phyloP scores from a whole-genome alignment of 2,888 invertebrate genomes.

The Pachliopta kotzebuea region DNA sequence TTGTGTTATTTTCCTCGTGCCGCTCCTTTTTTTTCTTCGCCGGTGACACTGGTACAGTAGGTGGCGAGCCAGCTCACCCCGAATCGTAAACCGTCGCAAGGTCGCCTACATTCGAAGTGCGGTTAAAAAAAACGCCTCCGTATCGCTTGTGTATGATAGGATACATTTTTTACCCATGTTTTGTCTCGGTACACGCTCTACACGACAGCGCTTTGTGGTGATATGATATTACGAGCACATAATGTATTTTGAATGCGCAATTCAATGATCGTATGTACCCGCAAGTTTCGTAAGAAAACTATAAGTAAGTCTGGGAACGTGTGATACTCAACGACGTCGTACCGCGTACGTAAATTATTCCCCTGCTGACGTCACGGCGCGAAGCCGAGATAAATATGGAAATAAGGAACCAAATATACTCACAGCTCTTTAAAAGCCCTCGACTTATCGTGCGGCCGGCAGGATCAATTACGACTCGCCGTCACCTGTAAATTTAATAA shows the following conservation, averaged over 20 bases:
- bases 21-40: conserved; percentile 11
- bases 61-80: conserved; percentile 57
- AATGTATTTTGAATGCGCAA: conserved; percentile 2
- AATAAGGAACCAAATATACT: conserved; percentile 42
- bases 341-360: too few relatives aligned
- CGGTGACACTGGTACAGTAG: conserved; percentile 11
- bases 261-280: not conserved
- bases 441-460: conserved; percentile 53
- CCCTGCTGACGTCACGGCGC: conserved; percentile 6
- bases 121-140: conserved; percentile 43
- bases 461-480: conserved; percentile 59
- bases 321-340: too few relatives aligned
- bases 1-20: conserved; percentile 10
- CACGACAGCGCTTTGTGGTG: not conserved
- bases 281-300: not conserved
- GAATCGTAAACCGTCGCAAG: conserved; percentile 63
- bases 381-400: conserved; percentile 12
- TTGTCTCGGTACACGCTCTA: conserved; percentile 9
- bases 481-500: conserved; percentile 57
- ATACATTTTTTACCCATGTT: conserved; percentile 27
- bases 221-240: not conserved
- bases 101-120: conserved; percentile 66
- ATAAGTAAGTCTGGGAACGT: too few relatives aligned
- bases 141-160: conserved; percentile 26
- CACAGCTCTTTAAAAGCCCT: conserved; percentile 59